phyloP scores from a whole-genome alignment of 2,888 invertebrate species.

The Polydrusus tereticollis region DNA sequence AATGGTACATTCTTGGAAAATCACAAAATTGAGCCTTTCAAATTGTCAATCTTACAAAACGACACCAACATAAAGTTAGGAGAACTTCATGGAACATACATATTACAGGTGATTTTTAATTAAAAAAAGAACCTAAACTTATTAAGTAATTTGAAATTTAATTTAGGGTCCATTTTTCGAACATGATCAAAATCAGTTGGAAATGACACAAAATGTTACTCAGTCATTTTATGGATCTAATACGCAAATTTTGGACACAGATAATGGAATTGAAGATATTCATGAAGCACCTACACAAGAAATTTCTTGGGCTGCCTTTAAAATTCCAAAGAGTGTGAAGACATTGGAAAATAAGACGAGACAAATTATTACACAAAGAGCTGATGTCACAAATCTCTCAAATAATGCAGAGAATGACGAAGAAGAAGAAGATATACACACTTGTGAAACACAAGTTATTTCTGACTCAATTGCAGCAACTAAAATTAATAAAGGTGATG shows the following conservation, averaged over 20 bases:
- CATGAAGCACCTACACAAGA: constrained; percentile 53
- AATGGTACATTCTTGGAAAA: constrained; percentile 61
- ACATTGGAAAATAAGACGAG: background rate
- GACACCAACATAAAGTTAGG: constrained; percentile 58
- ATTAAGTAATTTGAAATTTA: background rate
- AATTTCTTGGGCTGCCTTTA: constrained; percentile 22
- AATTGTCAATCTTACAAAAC: constrained; percentile 58
- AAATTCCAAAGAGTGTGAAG: constrained; percentile 23
- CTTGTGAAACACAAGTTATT: constrained; percentile 5
- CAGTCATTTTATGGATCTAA: constrained; percentile 55
- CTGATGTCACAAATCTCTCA: no score
- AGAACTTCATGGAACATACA: constrained; percentile 53
- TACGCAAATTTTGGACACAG: constrained; percentile 54
- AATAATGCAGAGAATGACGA: background rate
- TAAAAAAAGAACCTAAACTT: background rate
- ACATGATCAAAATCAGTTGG: constrained; percentile 13
- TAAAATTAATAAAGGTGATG: background rate
- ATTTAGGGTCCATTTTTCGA: constrained; percentile 10
- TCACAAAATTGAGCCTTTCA: constrained; percentile 56
- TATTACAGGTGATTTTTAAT: constrained; percentile 44
- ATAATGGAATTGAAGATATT: constrained; percentile 40
- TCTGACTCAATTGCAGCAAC: background rate
- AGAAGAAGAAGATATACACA: constrained; percentile 9
- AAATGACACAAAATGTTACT: constrained; percentile 53
- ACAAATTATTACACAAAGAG: background rate